Conservation (phyloP, 2,888 invertebrate genomes). For the Cataglyphis cursor region DNA sequence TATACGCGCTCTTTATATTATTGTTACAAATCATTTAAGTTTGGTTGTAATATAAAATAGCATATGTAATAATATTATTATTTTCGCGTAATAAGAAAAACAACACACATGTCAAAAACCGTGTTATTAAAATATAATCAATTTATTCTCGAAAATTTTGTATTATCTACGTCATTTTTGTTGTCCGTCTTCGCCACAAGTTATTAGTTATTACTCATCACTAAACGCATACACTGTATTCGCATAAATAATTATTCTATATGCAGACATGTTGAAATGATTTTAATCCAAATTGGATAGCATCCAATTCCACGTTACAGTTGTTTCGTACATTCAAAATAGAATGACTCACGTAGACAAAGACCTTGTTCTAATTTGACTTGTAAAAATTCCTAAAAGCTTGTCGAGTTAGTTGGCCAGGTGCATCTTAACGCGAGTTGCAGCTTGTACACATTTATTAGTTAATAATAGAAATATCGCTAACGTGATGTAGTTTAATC, state of each 20-base stretch:
- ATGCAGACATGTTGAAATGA: constrained; percentile 40
- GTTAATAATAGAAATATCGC: constrained; percentile 16
- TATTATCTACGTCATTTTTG: not conserved
- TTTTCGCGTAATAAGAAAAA: constrained; percentile 4
- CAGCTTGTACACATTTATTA: not conserved
- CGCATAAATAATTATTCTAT: constrained; percentile 61
- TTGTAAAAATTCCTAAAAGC: constrained; percentile 71
- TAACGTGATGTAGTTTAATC: not conserved
- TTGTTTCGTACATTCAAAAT: constrained; percentile 70
- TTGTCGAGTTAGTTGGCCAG: constrained; percentile 50
- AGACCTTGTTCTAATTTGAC: constrained; percentile 76
- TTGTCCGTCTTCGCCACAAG: not conserved
- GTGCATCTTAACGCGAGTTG: not conserved
- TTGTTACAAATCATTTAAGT: constrained; percentile 15
- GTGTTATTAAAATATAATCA: not conserved
- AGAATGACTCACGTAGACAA: constrained; percentile 74
- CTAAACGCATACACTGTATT: constrained; percentile 34
- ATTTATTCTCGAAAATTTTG: constrained; percentile 22
- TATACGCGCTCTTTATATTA: constrained; percentile 1
- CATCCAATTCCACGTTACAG: constrained; percentile 67
- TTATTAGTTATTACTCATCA: constrained; percentile 35
- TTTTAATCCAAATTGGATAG: constrained; percentile 66
- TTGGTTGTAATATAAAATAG: constrained; percentile 2
- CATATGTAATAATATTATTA: not conserved
- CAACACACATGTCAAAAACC: not conserved